These are phyloP conservation scores for Agrypnia vestita DNA, from an alignment of 1,140 invertebrate species.

Conservation along the genomic window DNA sequence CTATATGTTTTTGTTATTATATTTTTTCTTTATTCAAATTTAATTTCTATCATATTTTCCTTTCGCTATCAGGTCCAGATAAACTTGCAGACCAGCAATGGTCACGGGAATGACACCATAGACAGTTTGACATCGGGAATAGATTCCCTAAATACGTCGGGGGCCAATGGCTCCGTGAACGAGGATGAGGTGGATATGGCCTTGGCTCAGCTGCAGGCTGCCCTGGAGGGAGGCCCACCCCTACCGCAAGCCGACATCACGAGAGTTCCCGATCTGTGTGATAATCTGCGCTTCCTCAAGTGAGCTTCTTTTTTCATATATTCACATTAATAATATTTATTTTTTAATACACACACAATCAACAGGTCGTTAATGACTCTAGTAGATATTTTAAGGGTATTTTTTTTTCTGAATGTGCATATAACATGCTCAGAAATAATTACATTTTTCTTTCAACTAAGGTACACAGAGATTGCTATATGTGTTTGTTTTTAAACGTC, in stretches of 20 bases:
- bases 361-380: too few relatives aligned
- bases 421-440: too few relatives aligned
- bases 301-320: slow-evolving; percentile 64
- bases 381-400: too few relatives aligned
- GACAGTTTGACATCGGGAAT: slow-evolving; percentile 61
- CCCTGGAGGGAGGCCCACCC: slow-evolving; percentile 82
- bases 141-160: slow-evolving; percentile 62
- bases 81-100: slow-evolving; percentile 82
- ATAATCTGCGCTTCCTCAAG: slow-evolving; percentile 92
- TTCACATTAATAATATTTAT: too few relatives aligned
- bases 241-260: slow-evolving; percentile 84
- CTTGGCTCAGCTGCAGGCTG: slow-evolving; percentile 92
- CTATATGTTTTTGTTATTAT: too few relatives aligned
- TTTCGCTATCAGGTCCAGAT: slow-evolving; percentile 85
- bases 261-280: slow-evolving; percentile 91
- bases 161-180: slow-evolving; percentile 70
- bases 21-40: too few relatives aligned
- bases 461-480: too few relatives aligned
- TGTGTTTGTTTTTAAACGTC: too few relatives aligned
- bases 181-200: slow-evolving; percentile 95
- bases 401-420: too few relatives aligned
- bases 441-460: too few relatives aligned
- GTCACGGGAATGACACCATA: slow-evolving; percentile 58
- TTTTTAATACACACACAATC: too few relatives aligned
- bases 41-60: too few relatives aligned